phyloP scores from a whole-genome alignment of 2,888 invertebrate species.

The Esperia sulphurella region DNA sequence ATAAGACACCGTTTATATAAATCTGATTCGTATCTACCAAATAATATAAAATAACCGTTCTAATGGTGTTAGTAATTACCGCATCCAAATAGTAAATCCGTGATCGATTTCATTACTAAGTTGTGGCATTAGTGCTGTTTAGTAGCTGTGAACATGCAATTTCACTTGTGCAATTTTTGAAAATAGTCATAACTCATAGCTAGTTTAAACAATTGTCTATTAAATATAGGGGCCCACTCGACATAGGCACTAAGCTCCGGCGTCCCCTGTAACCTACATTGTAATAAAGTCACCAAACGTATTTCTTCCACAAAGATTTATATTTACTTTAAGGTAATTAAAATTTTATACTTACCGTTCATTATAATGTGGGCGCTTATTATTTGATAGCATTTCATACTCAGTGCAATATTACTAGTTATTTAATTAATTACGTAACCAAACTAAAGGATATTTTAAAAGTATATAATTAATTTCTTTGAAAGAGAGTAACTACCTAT shows the following conservation, averaged over 20 bases:
- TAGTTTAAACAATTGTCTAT: conserved; percentile 76
- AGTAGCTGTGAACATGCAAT: conserved; percentile 76
- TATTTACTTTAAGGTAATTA: conserved; percentile 68
- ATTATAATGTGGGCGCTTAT: conserved; percentile 75
- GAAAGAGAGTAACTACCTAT: conserved; percentile 75
- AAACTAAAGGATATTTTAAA: conserved; percentile 79
- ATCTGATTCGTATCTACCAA: conserved; percentile 66
- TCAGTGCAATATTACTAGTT: conserved; percentile 81
- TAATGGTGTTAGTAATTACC: conserved; percentile 42
- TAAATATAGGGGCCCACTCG: conserved; percentile 76
- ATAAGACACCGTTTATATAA: conserved; percentile 64
- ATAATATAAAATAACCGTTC: conserved; percentile 42
- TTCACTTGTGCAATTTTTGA: conserved; percentile 78
- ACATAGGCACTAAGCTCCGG: conserved; percentile 58
- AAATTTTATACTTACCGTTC: conserved; percentile 65
- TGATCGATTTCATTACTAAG: conserved; percentile 52
- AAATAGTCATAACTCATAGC: conserved; percentile 78
- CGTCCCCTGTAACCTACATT: conserved; percentile 43
- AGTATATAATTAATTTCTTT: conserved; percentile 70
- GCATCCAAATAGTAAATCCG: conserved; percentile 53
- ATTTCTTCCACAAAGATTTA: conserved; percentile 74
- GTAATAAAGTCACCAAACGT: conserved; percentile 62
- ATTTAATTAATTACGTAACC: conserved; percentile 81
- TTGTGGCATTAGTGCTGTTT: conserved; percentile 63
- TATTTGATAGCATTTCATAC: conserved; percentile 79